phyloP scores from a whole-genome alignment of 2,888 invertebrate species.

The Oligia fasciuncula region DNA sequence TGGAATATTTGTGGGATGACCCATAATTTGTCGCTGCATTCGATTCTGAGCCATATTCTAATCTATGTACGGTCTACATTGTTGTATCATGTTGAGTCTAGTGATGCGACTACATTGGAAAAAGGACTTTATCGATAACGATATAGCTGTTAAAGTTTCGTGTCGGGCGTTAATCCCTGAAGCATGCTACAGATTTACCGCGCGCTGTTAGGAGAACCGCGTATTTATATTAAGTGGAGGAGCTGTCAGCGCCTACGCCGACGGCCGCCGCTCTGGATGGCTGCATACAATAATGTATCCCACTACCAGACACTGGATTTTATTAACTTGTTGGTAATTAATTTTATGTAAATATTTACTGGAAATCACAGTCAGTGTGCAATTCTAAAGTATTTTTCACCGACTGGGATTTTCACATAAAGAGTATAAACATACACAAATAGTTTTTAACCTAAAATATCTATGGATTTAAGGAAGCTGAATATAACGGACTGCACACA shows the following conservation, averaged over 20 bases:
- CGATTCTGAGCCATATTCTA: constrained; percentile 72
- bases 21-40: constrained; percentile 66
- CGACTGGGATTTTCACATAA: background rate
- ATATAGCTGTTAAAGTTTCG: constrained; percentile 78
- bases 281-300: constrained; percentile 81
- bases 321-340: constrained; percentile 35
- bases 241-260: constrained; percentile 89
- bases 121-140: constrained; percentile 81
- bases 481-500: constrained; percentile 57
- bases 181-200: constrained; percentile 84
- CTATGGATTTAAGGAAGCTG: constrained; percentile 50
- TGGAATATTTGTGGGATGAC: constrained; percentile 73
- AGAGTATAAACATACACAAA: background rate
- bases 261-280: constrained; percentile 82
- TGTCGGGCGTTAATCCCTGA: constrained; percentile 77
- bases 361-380: constrained; percentile 4
- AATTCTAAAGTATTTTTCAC: background rate
- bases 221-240: constrained; percentile 89
- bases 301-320: constrained; percentile 47
- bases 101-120: constrained; percentile 73
- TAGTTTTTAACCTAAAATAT: constrained; percentile 54
- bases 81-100: constrained; percentile 67
- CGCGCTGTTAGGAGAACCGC: constrained; percentile 84
- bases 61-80: constrained; percentile 60
- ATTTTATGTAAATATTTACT: constrained; percentile 29